Conservation (phyloP, 2,888 invertebrate species). For the Polydrusus pterygomalis region DNA sequence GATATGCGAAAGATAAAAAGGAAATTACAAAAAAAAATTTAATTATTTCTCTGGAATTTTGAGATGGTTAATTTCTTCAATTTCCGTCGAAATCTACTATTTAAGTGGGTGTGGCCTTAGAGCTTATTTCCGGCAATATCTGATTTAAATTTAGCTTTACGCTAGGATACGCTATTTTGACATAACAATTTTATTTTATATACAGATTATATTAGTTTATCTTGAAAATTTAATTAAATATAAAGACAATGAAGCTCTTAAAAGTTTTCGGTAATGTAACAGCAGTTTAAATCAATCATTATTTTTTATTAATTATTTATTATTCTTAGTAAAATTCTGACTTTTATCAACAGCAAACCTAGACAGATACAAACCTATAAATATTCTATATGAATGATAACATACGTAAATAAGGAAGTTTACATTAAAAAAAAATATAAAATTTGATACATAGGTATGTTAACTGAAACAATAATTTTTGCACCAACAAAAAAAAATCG, state of each 20-base stretch:
- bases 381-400: too few relatives aligned
- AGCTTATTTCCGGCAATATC: conserved; percentile 51
- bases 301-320: too few relatives aligned
- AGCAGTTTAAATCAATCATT: background rate
- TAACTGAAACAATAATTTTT: too few relatives aligned
- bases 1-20: background rate
- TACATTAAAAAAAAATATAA: too few relatives aligned
- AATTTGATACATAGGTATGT: too few relatives aligned
- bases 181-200: conserved; percentile 34
- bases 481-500: too few relatives aligned
- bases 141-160: conserved; percentile 48
- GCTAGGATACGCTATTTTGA: conserved; percentile 39
- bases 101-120: conserved; percentile 36
- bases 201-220: conserved; percentile 37
- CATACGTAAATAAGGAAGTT: too few relatives aligned
- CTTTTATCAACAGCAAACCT: too few relatives aligned
- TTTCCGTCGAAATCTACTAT: conserved; percentile 47
- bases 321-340: too few relatives aligned
- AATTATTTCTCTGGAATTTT: conserved; percentile 37
- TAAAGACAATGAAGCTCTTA: background rate
- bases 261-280: background rate
- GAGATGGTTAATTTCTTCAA: conserved; percentile 47
- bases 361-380: too few relatives aligned
- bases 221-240: conserved; percentile 17
- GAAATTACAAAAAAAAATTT: conserved; percentile 46